Base-by-base conservation (phyloP, 2,888 invertebrate genomes). In the Agrotis ipsilon region DNA sequence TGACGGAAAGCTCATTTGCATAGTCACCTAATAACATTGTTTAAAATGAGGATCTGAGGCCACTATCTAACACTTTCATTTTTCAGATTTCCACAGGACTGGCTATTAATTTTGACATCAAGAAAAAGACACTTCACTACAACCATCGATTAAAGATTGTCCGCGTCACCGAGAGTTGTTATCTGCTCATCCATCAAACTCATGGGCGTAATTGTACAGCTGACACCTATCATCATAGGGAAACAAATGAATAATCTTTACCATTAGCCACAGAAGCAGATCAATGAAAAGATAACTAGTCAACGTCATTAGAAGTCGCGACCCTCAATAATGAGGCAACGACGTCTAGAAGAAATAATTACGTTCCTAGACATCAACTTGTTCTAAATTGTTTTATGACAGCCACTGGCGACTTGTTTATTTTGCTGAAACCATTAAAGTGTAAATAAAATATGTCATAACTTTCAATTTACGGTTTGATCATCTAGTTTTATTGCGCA, bases 401-500 rank as follows among this genome's bases (percentile, higher is more conserved):
- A 54, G 46, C 6, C 43, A 58, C 69, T 59, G 62, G 60, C 57
- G 58, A 52, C 65, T 76, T 84, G 78, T 80, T 84, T 81, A 75
- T 82, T 81, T 78, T 79, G 24, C 70, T 67, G 43, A 72, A 81
- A 62, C 73, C 74, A 78, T 86, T 78, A 80, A 61, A 63, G 45
- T 78, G 72, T 64, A 52, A 80, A 82, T 87, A 83, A 82, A 86
- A 79, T 71, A 66, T 77, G 76, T 73, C 76, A 80, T 85, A 78
- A 79, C 78, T 77, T 75, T 78, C 67, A 63, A 79, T 78, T 86
- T 78, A 84, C 72, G 69, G 59, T 66, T 67, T 67, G 65, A 78
- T 77, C 75, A 74, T 77, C 57, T 73, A 75, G 75, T 80, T 80
- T 80, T 83, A 80, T 61, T 73, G 49, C 65, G 64, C 13, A 51